These are phyloP conservation scores for Hypsibius dujardini DNA, from an alignment of 1,140 invertebrate genomes.

Conservation along the genomic window DNA sequence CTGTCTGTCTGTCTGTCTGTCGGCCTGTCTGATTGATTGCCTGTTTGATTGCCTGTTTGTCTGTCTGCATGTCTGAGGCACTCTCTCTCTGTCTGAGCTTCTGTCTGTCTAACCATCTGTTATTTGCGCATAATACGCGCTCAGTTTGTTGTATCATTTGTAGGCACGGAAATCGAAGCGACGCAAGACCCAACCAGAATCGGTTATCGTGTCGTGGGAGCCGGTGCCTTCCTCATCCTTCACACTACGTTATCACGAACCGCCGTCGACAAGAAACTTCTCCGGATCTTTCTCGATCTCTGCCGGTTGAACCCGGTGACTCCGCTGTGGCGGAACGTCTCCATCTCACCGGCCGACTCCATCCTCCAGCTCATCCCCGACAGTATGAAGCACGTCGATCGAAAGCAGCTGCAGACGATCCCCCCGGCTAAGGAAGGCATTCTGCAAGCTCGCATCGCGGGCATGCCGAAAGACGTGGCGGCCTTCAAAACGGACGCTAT, in stretches of 20 bases:
- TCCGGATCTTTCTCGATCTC: neutral
- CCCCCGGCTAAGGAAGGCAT: conserved; percentile 37
- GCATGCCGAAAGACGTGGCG: neutral
- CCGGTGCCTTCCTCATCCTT: neutral
- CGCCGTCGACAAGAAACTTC: neutral
- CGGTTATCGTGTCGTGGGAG: neutral
- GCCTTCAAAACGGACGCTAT: neutral
- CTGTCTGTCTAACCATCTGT: too few species aligned
- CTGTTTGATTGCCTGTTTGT: too few species aligned
- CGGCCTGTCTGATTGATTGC: too few species aligned
- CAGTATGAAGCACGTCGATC: neutral
- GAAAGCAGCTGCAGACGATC: conserved; percentile 21
- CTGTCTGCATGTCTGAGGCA: too few species aligned
- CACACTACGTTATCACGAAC: neutral
- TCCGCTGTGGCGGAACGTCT: neutral
- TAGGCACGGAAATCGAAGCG: neutral
- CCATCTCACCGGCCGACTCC: neutral
- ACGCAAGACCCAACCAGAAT: neutral
- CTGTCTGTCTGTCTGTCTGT: too few species aligned
- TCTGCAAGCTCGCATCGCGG: conserved; percentile 27
- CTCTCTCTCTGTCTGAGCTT: too few species aligned
- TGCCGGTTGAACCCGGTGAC: neutral
- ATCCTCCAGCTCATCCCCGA: neutral
- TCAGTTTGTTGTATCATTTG: too few species aligned
- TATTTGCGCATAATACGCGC: too few species aligned